Evolutionary conservation across 2,888 invertebrate genomes (phyloP), one percentile per base, ranked within the genome.

Genomic region (Drosophila setosimentum): DNA sequence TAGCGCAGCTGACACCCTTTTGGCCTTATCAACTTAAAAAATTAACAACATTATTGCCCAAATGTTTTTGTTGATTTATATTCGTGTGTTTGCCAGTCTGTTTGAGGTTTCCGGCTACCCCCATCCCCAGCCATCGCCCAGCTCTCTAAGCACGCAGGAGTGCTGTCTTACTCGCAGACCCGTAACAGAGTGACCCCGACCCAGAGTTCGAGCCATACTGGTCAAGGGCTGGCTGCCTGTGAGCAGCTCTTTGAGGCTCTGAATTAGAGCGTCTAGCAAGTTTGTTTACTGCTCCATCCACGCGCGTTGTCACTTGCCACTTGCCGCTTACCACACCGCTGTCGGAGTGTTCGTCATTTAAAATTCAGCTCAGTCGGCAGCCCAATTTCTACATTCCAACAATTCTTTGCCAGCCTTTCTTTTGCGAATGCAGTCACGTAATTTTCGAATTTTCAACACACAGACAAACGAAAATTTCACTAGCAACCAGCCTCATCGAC

Each of bases 391-490:
- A 82, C 79, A 88, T 85, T 87, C 87, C 89, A 68, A 81, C 83
- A 75, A 81, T 90, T 90, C 86, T 90, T 89, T 80, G 68, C 63
- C 37, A n/a, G 76, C 72, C 78, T 78, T 88, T 85, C 84, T 85
- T 80, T 81, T 61, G 67, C 74, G 77, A 90, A 88, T 88, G 87
- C 89, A 86, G 87, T 87, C 87, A 90, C 87, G 87, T 87, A 90
- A 86, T 83, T 82, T 89, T 90, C 87, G 75, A 87, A 90, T 90
- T 87, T 87, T 88, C 89, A 87, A 83, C 81, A 87, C 65, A 80
- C 64, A 72, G 55, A 64, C 33, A 68, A 58, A 59, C 75, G 64
- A 73, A 84, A 87, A 80, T 78, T 84, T 84, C 76, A 76, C 80
- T 72, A 68, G 55, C 65, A 57, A 21, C 21, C 45, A 50, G 42